Percentiles rank a stretch among this genome's conserved stretches.
Evolutionary conservation across 92 coral and sea anemone species (phyloP).

Genomic region (Porites lobata): DNA sequence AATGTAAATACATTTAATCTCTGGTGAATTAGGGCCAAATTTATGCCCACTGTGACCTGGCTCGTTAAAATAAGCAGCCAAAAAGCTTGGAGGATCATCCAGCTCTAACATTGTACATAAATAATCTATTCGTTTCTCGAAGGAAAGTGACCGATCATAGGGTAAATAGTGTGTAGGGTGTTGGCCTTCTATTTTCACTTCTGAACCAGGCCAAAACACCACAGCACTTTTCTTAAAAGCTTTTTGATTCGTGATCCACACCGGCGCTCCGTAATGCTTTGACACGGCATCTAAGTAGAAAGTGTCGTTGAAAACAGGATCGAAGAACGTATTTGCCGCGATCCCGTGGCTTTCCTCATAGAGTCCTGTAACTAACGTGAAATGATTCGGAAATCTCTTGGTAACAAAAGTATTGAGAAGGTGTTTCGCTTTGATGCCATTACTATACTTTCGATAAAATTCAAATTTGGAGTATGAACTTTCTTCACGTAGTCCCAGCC

Average conservation of each 20-base stretch:
- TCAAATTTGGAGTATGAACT: slow-evolving; percentile 80
- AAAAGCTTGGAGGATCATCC: slow-evolving; percentile 81
- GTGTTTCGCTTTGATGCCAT: slow-evolving; percentile 86
- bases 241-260: slow-evolving; percentile 94
- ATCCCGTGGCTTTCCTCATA: slow-evolving; percentile 97
- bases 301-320: slow-evolving; percentile 83
- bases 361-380: slow-evolving; percentile 94
- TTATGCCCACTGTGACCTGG: slow-evolving; percentile 90
- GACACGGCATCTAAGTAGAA: slow-evolving; percentile 54
- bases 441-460: slow-evolving; percentile 79
- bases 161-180: no score
- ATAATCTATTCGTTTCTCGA: no score
- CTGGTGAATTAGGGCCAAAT: slow-evolving; percentile 92
- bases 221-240: slow-evolving; percentile 87
- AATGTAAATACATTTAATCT: no score
- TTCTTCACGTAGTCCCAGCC: slow-evolving; percentile 97
- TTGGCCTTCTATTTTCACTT: no score
- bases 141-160: no score
- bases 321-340: slow-evolving; percentile 85
- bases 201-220: slow-evolving; percentile 95
- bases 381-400: slow-evolving; percentile 95
- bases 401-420: slow-evolving; percentile 89
- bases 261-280: slow-evolving; percentile 76
- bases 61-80: slow-evolving; percentile 89
- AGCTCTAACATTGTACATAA: slow-evolving; percentile 51